Evolutionary conservation across 92 coral and sea anemone species (phyloP).

Genomic region (Virgularia gustaviana): DNA sequence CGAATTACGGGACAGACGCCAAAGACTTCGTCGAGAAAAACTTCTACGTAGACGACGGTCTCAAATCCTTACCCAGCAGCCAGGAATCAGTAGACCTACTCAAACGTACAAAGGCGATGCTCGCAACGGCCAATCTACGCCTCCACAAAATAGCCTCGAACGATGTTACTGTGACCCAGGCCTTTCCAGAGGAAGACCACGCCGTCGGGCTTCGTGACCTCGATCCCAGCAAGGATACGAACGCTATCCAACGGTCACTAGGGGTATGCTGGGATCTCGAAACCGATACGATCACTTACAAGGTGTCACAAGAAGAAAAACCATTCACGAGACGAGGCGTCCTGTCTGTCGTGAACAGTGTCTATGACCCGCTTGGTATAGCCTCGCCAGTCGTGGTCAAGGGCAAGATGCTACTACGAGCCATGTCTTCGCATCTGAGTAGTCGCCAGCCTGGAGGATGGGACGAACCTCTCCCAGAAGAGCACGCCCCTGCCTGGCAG

Average conservation of each 20-base stretch:
- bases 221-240: conserved; percentile 6
- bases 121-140: conserved; percentile 6
- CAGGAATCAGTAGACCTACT: neutral
- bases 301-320: neutral
- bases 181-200: conserved; percentile 3
- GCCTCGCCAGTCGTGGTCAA: conserved; percentile 35
- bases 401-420: conserved; percentile 28
- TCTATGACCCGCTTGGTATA: conserved; percentile 34
- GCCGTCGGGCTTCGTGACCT: conserved; percentile 18
- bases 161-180: conserved; percentile 11
- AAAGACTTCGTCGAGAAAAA: conserved; percentile 44
- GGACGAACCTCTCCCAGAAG: conserved; percentile 27
- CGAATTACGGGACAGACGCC: conserved; percentile 40
- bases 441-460: conserved; percentile 15
- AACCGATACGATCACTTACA: conserved; percentile 10
- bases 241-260: conserved; percentile 13
- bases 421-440: conserved; percentile 12
- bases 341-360: conserved; percentile 11
- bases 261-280: conserved; percentile 14
- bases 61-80: too few species aligned
- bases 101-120: neutral
- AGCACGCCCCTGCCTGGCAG: conserved; percentile 34
- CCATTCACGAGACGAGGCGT: conserved; percentile 9
- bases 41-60: too few species aligned
- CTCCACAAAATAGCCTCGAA: conserved; percentile 10